phyloP scores from a whole-genome alignment of 2,113 vertebrate species.

The Tragelaphus buxtoni region DNA sequence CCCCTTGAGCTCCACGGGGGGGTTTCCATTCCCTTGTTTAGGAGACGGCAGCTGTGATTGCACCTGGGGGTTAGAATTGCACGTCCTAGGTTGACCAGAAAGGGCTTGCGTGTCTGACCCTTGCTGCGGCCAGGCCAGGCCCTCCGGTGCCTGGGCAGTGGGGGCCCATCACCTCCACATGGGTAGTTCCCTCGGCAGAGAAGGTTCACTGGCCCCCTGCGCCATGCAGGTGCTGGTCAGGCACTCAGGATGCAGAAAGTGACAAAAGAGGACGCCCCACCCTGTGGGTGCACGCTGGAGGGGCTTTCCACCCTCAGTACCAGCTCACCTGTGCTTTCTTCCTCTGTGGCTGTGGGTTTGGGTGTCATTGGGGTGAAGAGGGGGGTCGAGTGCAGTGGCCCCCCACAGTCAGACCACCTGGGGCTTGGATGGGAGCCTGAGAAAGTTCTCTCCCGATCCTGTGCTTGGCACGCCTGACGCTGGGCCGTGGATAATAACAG shows the following conservation, averaged over 20 bases:
- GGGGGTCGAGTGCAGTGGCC: background rate
- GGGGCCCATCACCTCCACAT: fast-evolving
- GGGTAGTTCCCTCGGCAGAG: background rate
- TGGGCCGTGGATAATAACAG: background rate
- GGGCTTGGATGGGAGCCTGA: conserved; percentile 49
- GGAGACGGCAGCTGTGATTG: background rate
- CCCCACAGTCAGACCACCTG: background rate
- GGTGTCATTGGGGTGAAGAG: background rate
- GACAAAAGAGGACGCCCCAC: background rate
- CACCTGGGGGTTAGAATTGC: background rate
- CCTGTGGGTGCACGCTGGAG: fast-evolving
- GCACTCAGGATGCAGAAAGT: background rate
- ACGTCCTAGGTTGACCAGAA: background rate
- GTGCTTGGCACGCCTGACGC: background rate
- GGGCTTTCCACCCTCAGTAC: background rate
- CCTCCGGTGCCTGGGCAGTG: background rate
- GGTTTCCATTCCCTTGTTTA: background rate
- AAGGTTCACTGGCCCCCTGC: fast-evolving
- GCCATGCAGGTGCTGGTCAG: background rate
- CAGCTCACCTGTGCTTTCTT: background rate
- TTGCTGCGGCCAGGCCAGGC: fast-evolving
- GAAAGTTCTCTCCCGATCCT: conserved; percentile 57
- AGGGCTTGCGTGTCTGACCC: background rate
- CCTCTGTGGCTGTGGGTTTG: background rate
- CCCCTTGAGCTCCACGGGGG: fast-evolving